These are phyloP conservation scores for Urocynchramus pylzowi DNA, from an alignment of 2,113 vertebrate genomes.

Conservation along the genomic window DNA sequence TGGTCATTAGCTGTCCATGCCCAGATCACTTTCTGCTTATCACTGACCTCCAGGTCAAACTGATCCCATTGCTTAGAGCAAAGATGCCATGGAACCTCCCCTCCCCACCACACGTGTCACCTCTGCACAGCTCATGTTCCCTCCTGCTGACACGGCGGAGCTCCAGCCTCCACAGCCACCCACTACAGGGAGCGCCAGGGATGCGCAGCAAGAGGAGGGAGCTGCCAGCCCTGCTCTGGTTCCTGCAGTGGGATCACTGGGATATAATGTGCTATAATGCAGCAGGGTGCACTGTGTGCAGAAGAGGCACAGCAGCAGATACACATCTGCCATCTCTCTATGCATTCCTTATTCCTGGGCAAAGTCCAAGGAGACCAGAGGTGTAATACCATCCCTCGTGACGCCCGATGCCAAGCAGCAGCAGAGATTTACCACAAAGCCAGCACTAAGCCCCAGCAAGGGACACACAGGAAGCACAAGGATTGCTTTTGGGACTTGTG, in stretches of 20 bases:
- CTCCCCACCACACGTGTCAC: background rate
- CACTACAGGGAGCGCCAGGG: fast-evolving
- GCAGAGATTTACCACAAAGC: background rate
- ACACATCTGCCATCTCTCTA: background rate
- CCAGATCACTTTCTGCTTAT: background rate
- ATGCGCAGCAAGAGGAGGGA: background rate
- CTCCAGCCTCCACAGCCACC: background rate
- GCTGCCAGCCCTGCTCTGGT: background rate
- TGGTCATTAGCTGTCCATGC: background rate
- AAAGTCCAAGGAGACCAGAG: background rate
- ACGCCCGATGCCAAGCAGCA: background rate
- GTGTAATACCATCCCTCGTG: background rate
- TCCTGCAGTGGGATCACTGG: background rate
- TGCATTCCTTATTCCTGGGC: background rate
- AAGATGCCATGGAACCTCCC: background rate
- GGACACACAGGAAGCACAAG: background rate
- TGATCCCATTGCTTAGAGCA: background rate
- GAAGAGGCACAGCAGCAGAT: background rate
- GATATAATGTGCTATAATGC: fast-evolving
- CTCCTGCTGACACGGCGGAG: fast-evolving
- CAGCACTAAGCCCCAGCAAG: background rate
- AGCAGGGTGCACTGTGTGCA: background rate
- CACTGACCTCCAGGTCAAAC: background rate
- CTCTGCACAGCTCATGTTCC: background rate
- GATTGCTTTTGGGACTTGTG: background rate